Evolutionary conservation across 1,140 invertebrate species (phyloP).

Genomic region (Oedothorax gibbosus): DNA sequence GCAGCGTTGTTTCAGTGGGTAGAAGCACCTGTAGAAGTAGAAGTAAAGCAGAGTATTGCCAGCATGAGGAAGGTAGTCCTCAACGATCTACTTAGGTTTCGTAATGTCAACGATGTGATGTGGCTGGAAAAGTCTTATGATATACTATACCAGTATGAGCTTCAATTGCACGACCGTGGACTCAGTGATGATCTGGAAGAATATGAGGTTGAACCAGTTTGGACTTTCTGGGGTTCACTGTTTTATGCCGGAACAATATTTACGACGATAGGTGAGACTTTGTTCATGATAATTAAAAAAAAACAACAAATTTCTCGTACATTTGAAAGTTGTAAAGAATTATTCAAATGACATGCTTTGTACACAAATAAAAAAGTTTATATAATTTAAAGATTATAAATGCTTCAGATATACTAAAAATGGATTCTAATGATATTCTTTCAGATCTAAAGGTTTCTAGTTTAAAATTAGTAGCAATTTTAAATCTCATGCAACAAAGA

Average conservation of each 20-base stretch:
- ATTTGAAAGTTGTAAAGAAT: too few species aligned
- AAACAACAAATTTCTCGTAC: too few species aligned
- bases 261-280: conserved; percentile 87
- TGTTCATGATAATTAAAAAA: too few species aligned
- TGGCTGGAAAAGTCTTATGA: conserved; percentile 86
- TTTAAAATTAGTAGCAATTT: too few species aligned
- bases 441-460: too few species aligned
- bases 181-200: conserved; percentile 85
- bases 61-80: conserved; percentile 45
- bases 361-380: too few species aligned
- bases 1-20: conserved; percentile 80
- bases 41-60: conserved; percentile 57
- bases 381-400: too few species aligned
- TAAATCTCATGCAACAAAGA: too few species aligned
- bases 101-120: conserved; percentile 85
- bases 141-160: conserved; percentile 86
- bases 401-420: too few species aligned
- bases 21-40: conserved; percentile 71
- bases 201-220: conserved; percentile 70
- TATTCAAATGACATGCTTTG: too few species aligned
- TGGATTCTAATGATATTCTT: too few species aligned
- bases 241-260: conserved; percentile 92
- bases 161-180: conserved; percentile 84
- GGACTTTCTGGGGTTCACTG: conserved; percentile 93
- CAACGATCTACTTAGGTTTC: conserved; percentile 68